phyloP scores from a whole-genome alignment of 2,113 vertebrate genomes.

The Trochalopteron elliotii region DNA sequence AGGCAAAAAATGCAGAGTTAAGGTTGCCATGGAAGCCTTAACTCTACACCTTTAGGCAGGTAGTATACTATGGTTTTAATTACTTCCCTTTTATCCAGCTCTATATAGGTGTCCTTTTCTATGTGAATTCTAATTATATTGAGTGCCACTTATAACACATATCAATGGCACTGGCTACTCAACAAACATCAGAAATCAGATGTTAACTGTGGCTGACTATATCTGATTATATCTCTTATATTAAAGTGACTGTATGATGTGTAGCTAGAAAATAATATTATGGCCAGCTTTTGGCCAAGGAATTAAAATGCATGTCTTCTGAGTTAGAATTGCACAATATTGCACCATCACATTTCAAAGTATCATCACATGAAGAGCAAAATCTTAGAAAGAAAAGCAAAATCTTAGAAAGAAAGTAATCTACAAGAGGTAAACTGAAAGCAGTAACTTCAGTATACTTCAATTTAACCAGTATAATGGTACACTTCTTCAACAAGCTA shows the following conservation, averaged over 20 bases:
- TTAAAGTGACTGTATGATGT: background rate
- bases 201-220: background rate
- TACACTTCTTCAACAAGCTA: background rate
- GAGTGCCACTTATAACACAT: background rate
- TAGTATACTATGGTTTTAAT: slow-evolving; percentile 12
- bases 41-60: background rate
- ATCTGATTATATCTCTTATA: background rate
- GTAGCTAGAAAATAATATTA: background rate
- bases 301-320: background rate
- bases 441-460: background rate
- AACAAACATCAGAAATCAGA: background rate
- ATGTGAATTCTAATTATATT: background rate
- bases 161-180: background rate
- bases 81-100: background rate
- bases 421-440: background rate
- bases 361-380: background rate
- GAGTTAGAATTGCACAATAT: background rate
- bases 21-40: slow-evolving; percentile 41
- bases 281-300: background rate
- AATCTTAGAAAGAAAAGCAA: background rate
- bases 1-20: slow-evolving; percentile 27
- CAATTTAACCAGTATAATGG: background rate
- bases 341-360: background rate
- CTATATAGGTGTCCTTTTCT: background rate
- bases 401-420: background rate